Conservation (phyloP, 2,888 invertebrate species). For the Phorcus lineatus region DNA sequence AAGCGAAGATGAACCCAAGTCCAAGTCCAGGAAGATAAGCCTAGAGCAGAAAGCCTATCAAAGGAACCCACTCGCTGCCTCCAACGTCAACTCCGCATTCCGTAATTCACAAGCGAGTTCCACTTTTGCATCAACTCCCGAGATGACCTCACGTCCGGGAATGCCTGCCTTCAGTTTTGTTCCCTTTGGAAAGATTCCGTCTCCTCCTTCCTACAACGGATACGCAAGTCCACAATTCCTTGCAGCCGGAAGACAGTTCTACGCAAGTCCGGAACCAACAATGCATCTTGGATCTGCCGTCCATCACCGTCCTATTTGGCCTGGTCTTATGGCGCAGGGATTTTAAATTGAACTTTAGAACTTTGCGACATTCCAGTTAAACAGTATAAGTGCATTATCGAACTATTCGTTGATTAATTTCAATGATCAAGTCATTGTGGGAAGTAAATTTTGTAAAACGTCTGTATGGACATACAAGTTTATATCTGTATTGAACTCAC, state of each 20-base stretch:
- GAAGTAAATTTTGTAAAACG: background rate
- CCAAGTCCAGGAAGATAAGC: constrained; percentile 9
- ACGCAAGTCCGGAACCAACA: constrained; percentile 14
- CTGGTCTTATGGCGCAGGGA: background rate
- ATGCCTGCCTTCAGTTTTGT: constrained; percentile 13
- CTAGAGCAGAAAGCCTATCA: background rate
- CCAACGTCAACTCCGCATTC: constrained; percentile 5
- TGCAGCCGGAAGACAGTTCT: background rate
- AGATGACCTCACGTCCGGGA: background rate
- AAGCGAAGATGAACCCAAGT: constrained; percentile 1
- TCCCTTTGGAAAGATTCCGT: constrained; percentile 7
- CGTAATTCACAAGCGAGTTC: constrained; percentile 1
- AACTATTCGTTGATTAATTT: too few relatives aligned
- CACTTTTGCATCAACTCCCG: background rate
- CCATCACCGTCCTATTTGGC: background rate
- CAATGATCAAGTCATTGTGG: background rate
- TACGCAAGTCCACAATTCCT: background rate
- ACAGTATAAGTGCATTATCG: background rate
- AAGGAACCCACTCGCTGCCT: background rate
- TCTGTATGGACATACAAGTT: too few relatives aligned
- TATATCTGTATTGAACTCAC: too few relatives aligned
- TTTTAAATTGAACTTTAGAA: background rate
- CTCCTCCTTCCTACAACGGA: background rate
- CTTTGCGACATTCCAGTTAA: background rate
- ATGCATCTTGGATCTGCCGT: constrained; percentile 8